A percentile compares a stretch with the other conserved stretches of the same genome.
These are phyloP conservation scores for Stenolophus ochropezus DNA, from an alignment of 2,888 invertebrate genomes.

Conservation along the genomic window DNA sequence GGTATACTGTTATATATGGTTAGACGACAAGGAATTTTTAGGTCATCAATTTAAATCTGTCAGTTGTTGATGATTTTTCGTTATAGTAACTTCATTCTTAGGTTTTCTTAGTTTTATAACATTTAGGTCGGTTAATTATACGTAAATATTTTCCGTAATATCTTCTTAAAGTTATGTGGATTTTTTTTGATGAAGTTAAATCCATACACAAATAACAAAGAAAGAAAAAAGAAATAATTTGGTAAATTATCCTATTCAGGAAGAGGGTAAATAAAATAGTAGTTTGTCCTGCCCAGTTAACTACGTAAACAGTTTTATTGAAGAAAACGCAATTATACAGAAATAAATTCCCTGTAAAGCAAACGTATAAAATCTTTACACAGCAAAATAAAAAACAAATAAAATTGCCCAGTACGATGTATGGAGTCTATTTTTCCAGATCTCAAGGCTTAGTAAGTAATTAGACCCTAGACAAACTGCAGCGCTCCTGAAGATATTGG, in stretches of 20 bases:
- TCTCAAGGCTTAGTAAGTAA: slow-evolving; percentile 1
- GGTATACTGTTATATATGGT: too few species aligned
- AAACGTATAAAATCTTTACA: neutral
- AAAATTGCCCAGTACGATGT: neutral
- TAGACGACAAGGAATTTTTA: too few species aligned
- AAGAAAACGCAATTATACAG: neutral
- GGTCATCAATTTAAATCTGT: too few species aligned
- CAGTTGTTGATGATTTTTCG: too few species aligned
- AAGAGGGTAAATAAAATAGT: neutral
- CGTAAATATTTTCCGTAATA: too few species aligned
- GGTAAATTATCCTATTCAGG: too few species aligned
- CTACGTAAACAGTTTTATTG: neutral
- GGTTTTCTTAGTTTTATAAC: too few species aligned
- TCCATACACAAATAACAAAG: neutral
- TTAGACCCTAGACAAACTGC: slow-evolving; percentile 17
- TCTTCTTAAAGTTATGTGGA: too few species aligned
- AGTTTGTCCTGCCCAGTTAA: neutral
- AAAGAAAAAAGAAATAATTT: neutral
- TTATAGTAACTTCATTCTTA: too few species aligned
- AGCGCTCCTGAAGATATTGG: slow-evolving; percentile 10
- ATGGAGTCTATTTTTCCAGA: neutral
- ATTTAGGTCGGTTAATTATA: too few species aligned
- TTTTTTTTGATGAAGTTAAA: too few species aligned
- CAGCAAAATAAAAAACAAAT: slow-evolving; percentile 21
- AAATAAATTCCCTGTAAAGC: neutral